Evolutionary conservation across 2,888 invertebrate species (phyloP), one percentile per base, ranked within the genome.

Genomic region (Stenodema calcarata): DNA sequence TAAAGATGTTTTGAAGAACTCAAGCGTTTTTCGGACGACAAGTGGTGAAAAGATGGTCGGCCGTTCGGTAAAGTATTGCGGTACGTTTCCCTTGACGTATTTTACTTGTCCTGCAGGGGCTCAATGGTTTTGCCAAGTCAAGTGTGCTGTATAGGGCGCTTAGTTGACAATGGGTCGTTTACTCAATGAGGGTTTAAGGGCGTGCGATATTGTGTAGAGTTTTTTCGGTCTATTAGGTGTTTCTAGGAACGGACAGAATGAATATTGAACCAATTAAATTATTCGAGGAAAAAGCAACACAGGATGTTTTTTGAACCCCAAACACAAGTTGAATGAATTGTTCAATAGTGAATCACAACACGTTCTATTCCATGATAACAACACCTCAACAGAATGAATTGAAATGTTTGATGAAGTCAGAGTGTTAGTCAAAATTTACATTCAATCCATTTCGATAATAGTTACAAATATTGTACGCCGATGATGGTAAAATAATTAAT

Each of bases 41-140:
- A 62, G 62, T 62, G 62, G 62, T 62, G 62, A 62, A 62, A 62
- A 62, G 62, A 62, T 62, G 62, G 62, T 62, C 62, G 62, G 62
- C 23, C 62, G 23, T 9, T 11, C 0, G 62, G 50, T 35, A 75
- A 75, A 75, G 75, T 30, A 75, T 75, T 75, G 75, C 42, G 30
- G 75, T 18, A n/a, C 42, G 35, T 75, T 35, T 75, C 16, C 75
- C 42, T 35, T 16, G 18, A n/a, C 42, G 35, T 35, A 35, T 75
- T 75, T 42, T 18, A 30, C 42, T 41, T 41, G 28, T 35, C 35
- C n/a, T 54, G n/a, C n/a, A 35, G 35, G 1, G 4, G 9, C 42
- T 75, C 75, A 42, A 7, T 18, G 42, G 42, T 35, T 41, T 75
- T 75, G 75, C 75, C 18, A 75, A 75, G 75, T 75, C 75, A 75